Conservation (phyloP, 2,888 invertebrate genomes). For the Leptopterna dolabrata region DNA sequence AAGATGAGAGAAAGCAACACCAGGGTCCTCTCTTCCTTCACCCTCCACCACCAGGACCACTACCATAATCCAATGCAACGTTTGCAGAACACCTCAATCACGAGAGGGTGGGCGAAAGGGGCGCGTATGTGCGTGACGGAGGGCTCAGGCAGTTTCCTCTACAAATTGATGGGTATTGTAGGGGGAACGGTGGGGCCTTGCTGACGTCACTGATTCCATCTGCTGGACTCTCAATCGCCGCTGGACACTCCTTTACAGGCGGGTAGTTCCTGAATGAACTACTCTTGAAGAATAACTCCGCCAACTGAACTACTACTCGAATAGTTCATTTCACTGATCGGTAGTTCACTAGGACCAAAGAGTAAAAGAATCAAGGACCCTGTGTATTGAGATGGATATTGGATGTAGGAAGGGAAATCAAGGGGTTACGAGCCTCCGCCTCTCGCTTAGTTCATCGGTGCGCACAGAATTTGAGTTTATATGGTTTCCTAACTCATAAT, state of each 20-base stretch:
- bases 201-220: conserved; percentile 16
- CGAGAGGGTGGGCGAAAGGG: neutral
- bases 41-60: neutral
- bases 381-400: too few relatives aligned
- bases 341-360: too few relatives aligned
- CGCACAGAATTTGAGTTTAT: too few relatives aligned
- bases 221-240: neutral
- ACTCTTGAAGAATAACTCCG: too few relatives aligned
- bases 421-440: too few relatives aligned
- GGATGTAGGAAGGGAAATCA: too few relatives aligned
- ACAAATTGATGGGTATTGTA: neutral
- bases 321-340: too few relatives aligned
- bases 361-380: too few relatives aligned
- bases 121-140: neutral
- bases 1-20: conserved; percentile 20
- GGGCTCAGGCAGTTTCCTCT: neutral
- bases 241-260: neutral
- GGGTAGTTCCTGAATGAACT: too few relatives aligned
- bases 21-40: neutral
- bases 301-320: too few relatives aligned
- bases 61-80: neutral
- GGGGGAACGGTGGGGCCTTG: neutral
- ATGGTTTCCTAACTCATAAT: too few relatives aligned
- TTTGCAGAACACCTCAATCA: conserved; percentile 23
- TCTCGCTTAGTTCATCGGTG: too few relatives aligned